These are phyloP conservation scores for Drosophila gaucha DNA, from an alignment of 2,888 invertebrate genomes.

Conservation along the genomic window DNA sequence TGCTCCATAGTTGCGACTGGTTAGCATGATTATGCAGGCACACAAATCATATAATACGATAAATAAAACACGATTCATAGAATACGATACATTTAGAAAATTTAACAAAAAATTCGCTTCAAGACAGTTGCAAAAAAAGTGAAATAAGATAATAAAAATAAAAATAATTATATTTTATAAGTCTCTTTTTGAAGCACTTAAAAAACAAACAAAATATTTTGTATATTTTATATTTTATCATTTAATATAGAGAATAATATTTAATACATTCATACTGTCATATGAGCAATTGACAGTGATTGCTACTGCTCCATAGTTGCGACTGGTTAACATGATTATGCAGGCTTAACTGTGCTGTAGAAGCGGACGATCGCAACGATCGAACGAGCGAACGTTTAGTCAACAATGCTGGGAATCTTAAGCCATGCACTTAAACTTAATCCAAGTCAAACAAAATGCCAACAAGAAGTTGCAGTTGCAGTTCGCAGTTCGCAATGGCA, in stretches of 20 bases:
- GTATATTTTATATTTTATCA: neutral
- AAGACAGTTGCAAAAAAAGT: no score
- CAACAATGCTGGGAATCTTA: constrained; percentile 62
- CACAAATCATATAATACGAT: no score
- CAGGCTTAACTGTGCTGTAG: constrained; percentile 8
- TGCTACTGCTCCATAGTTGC: constrained; percentile 14
- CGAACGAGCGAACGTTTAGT: constrained; percentile 55
- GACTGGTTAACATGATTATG: constrained; percentile 39
- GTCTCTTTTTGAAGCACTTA: no score
- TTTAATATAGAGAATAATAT: neutral
- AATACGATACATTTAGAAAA: no score
- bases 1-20: constrained; percentile 22
- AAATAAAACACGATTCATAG: no score
- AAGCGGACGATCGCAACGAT: constrained; percentile 9
- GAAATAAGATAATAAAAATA: no score
- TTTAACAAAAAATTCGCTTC: no score
- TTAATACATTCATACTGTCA: neutral
- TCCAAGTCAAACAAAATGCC: constrained; percentile 77
- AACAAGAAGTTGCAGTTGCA: constrained; percentile 53
- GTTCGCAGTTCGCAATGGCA: constrained; percentile 7
- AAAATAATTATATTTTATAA: no score
- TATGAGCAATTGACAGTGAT: neutral
- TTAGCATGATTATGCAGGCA: constrained; percentile 40
- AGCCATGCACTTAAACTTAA: constrained; percentile 72
- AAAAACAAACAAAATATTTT: no score